Conservation (phyloP, 53 echinoderm and acorn worm genomes). For the Crossaster papposus region DNA sequence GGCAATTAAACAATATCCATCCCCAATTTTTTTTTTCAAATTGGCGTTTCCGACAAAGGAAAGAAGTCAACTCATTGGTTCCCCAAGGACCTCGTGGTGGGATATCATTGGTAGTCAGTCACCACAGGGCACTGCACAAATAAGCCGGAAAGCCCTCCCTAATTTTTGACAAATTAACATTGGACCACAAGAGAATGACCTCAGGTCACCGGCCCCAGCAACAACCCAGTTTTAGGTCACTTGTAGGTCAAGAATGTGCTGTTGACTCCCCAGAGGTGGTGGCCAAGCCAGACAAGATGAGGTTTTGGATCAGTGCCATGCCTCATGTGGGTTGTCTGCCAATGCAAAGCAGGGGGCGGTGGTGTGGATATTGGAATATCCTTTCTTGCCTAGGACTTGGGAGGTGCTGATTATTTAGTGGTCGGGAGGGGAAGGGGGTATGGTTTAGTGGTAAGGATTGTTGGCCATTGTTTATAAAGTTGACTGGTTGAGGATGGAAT, state of each 20-base stretch:
- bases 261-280: slow-evolving; percentile 22
- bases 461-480: slow-evolving; percentile 46
- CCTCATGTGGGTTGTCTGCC: background rate
- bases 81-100: background rate
- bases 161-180: slow-evolving; percentile 58
- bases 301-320: background rate
- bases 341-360: background rate
- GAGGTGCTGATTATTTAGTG: slow-evolving; percentile 14
- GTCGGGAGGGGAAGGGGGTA: background rate
- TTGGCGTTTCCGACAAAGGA: background rate
- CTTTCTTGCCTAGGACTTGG: background rate
- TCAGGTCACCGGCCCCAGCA: slow-evolving; percentile 51
- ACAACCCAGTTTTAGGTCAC: slow-evolving; percentile 61
- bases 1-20: background rate
- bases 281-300: background rate
- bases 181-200: slow-evolving; percentile 37
- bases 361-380: background rate
- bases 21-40: background rate
- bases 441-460: slow-evolving; percentile 1
- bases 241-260: slow-evolving; percentile 43
- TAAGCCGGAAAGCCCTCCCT: slow-evolving; percentile 13
- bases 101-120: slow-evolving; percentile 28
- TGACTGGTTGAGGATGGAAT: slow-evolving; percentile 1
- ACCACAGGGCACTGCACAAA: slow-evolving; percentile 36
- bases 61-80: background rate